A percentile compares a stretch with the other conserved stretches of the same genome.
Evolutionary conservation across 2,888 invertebrate species (phyloP).

Genomic region (Portevinia maculata): DNA sequence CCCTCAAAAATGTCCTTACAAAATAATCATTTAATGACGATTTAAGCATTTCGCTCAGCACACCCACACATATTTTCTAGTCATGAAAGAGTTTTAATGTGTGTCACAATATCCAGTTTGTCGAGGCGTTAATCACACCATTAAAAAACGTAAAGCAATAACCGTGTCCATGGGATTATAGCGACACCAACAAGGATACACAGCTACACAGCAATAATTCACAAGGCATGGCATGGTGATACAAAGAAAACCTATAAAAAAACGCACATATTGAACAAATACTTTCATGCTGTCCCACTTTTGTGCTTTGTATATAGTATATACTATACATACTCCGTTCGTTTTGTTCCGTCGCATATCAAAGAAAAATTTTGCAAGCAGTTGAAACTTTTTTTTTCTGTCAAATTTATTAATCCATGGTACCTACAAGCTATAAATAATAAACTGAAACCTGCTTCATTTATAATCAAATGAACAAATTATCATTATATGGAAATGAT

Average conservation of each 20-base stretch:
- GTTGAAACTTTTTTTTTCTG: not conserved
- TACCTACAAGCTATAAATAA: conserved; percentile 8
- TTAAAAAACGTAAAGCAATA: conserved; percentile 50
- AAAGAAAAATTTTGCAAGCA: conserved; percentile 1
- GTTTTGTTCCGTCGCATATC: conserved; percentile 21
- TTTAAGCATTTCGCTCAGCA: not conserved
- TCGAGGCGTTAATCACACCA: conserved; percentile 56
- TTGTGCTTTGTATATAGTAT: conserved; percentile 22
- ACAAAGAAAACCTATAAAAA: conserved; percentile 6
- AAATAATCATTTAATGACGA: too few relatives aligned
- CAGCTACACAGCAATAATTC: conserved; percentile 27
- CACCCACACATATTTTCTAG: conserved; percentile 29
- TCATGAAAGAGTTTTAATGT: conserved; percentile 58
- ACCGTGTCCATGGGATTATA: conserved; percentile 26
- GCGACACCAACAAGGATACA: conserved; percentile 15
- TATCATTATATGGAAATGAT: not conserved
- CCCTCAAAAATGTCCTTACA: conserved; percentile 1
- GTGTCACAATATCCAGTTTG: conserved; percentile 53
- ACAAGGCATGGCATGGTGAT: not conserved
- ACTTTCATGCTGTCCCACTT: conserved; percentile 11
- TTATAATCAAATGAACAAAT: conserved; percentile 10
- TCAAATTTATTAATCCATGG: conserved; percentile 9
- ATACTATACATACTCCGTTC: conserved; percentile 27
- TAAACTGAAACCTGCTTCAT: conserved; percentile 4
- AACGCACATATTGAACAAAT: conserved; percentile 38